Conservation (phyloP, 1,140 invertebrate species). For the Caenorhabditis brenneri region DNA sequence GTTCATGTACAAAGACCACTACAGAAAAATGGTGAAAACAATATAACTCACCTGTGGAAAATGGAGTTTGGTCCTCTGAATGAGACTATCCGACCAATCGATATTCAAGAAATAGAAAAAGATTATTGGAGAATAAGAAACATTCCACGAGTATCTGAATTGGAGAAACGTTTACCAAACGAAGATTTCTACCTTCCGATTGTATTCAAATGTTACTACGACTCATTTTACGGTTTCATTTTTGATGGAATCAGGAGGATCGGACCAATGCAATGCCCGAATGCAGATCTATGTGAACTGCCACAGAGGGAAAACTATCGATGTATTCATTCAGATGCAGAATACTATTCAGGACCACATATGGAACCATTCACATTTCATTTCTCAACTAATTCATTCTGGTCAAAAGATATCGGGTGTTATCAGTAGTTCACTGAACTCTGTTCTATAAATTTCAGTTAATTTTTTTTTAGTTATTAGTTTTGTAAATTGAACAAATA, state of each 20-base stretch:
- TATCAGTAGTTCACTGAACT: not conserved
- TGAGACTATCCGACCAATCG: not conserved
- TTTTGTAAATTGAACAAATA: no score
- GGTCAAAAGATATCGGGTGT: slow-evolving; percentile 16
- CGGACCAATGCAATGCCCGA: not conserved
- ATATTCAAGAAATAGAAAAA: not conserved
- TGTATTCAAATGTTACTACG: not conserved
- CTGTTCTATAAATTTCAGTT: no score
- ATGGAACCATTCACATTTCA: slow-evolving; percentile 30
- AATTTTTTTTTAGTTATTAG: no score
- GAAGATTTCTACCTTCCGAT: not conserved
- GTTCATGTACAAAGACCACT: slow-evolving; percentile 10
- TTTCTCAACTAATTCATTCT: not conserved
- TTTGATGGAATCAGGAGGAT: not conserved
- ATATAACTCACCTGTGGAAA: not conserved
- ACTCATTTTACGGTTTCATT: not conserved
- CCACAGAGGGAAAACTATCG: not conserved
- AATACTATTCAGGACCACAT: slow-evolving; percentile 3
- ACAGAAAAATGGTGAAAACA: not conserved
- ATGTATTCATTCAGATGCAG: slow-evolving; percentile 24
- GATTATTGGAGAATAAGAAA: not conserved
- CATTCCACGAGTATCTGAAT: not conserved
- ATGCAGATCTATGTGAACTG: slow-evolving; percentile 20
- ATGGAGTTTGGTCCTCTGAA: not conserved
- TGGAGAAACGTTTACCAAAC: not conserved